Base-by-base conservation (phyloP, 1,140 invertebrate species). In the Lysiphlebus fabarum region DNA sequence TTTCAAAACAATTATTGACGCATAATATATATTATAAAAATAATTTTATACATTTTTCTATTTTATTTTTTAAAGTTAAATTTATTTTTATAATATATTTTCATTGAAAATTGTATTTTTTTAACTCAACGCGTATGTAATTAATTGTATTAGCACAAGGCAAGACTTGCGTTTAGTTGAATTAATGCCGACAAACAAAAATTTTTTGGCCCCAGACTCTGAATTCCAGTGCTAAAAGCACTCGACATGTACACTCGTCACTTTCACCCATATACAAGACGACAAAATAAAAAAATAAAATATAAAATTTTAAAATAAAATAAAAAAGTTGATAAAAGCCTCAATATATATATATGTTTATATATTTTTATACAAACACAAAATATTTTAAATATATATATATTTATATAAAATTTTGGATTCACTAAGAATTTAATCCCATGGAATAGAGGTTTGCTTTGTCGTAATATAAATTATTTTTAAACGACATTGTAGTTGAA, bases 381-480 rank as follows among this genome's bases (percentile, higher is more conserved):
- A 53, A 38, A 38, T 12, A 11, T 49, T 26, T 10, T 26, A 26
- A n/a, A n/a, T n/a, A n/a, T n/a, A n/a, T n/a, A n/a, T n/a, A n/a
- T n/a, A n/a, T n/a, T n/a, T 14, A 49, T 49, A 9, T 26, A 26
- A 26, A 26, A 26, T 26, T 26, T 26, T 1, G 17, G 17, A 26
- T 26, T 9, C 33, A 36, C 33, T 7, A 34, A 51, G 5, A 59
- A 64, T 58, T 56, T 51, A 63, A 55, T 59, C 58, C 56, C 47
- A 34, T 56, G 17, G 41, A 42, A 42, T 42, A 41, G 10, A 42
- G 53, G 41, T 50, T 43, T 51, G 40, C 49, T 34, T 47, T 51
- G 57, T 59, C 42, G 45, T 58, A 54, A 62, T 26, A 26, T 63
- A 63, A 65, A 65, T 65, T 63, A 65, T 65, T 62, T 63, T 65